phyloP scores from a whole-genome alignment of 2,113 vertebrate genomes.

The Zosterops japonicus region DNA sequence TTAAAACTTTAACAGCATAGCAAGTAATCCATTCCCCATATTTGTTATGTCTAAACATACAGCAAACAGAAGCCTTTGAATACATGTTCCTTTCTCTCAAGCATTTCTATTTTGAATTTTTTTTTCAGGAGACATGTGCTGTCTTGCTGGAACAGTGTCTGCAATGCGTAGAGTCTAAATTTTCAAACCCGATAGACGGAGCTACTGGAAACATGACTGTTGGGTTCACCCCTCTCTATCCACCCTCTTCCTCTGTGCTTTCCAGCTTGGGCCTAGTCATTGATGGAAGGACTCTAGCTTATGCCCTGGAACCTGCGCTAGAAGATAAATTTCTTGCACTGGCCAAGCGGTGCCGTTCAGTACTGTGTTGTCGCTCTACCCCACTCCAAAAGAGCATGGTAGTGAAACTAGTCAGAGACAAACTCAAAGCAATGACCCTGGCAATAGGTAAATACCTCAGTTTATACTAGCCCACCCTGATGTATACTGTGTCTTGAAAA shows the following conservation, averaged over 20 bases:
- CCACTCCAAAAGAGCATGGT: conserved; percentile 98
- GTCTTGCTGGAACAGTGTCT: conserved; percentile 89
- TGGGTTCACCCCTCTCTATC: conserved; percentile 69
- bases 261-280: conserved; percentile 89
- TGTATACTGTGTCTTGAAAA: not conserved
- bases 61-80: not conserved
- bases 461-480: not conserved
- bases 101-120: not conserved
- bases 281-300: conserved; percentile 91
- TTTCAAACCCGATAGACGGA: conserved; percentile 70
- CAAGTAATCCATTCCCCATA: not conserved
- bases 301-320: conserved; percentile 86
- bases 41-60: not conserved
- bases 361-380: conserved; percentile 93
- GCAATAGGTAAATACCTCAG: conserved; percentile 85
- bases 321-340: conserved; percentile 92
- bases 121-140: conserved; percentile 88
- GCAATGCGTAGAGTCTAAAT: conserved; percentile 84
- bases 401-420: conserved; percentile 93
- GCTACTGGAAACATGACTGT: conserved; percentile 56
- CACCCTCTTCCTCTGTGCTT: conserved; percentile 56
- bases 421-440: conserved; percentile 96
- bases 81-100: conserved; percentile 23
- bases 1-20: not conserved
- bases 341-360: conserved; percentile 86